Conservation (phyloP, 2,113 vertebrate genomes). For the Typhlomys cinereus region DNA sequence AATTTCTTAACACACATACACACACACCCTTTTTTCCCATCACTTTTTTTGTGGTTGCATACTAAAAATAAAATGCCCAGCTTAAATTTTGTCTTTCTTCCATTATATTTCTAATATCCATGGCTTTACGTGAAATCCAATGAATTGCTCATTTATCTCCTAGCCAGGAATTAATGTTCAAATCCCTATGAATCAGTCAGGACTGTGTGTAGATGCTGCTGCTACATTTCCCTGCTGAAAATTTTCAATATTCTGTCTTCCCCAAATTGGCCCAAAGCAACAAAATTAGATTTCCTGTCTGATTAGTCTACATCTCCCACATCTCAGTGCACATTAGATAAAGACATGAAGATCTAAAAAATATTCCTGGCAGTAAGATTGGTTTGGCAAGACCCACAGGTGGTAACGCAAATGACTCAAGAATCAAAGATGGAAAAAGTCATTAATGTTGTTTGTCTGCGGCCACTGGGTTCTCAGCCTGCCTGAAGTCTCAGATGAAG, state of each 20-base stretch:
- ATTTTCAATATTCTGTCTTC: not conserved
- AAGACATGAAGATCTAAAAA: not conserved
- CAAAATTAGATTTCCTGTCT: not conserved
- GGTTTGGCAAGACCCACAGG: not conserved
- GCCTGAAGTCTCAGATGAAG: constrained; percentile 20
- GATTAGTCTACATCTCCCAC: not conserved
- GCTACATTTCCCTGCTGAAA: not conserved
- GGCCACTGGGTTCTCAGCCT: not conserved
- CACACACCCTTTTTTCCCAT: not conserved
- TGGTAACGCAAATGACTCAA: not conserved
- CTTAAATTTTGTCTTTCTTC: not conserved
- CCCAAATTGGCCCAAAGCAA: not conserved
- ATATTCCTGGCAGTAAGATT: not conserved
- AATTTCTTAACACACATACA: not conserved
- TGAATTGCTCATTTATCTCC: not conserved
- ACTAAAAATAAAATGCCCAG: not conserved
- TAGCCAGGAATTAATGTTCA: not conserved
- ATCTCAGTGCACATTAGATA: not conserved
- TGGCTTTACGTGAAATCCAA: not conserved
- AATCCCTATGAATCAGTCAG: not conserved
- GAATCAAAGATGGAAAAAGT: not conserved
- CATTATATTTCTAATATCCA: not conserved
- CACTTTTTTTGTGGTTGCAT: not conserved
- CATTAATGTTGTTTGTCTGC: not conserved
- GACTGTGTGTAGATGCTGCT: not conserved